These are phyloP conservation scores for Prunella fulvescens DNA, from an alignment of 2,113 vertebrate species.

Conservation along the genomic window DNA sequence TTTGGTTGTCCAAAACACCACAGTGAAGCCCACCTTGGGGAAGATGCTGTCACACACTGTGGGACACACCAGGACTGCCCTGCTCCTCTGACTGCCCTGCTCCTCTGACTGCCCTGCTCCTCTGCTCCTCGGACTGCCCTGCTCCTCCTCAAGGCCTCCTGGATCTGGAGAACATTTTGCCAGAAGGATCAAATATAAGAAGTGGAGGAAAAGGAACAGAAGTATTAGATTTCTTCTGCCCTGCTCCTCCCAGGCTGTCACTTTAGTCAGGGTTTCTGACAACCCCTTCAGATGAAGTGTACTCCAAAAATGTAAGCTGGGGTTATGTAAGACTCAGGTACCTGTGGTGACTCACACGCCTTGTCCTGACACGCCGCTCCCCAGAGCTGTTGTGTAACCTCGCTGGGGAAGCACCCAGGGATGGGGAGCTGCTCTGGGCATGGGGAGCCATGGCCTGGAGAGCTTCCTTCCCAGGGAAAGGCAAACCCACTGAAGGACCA, in stretches of 20 bases:
- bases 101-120: too few relatives aligned
- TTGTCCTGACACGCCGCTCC: background rate
- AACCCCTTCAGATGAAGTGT: slow-evolving; percentile 27
- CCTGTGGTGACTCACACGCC: slow-evolving; percentile 43
- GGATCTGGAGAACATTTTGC: background rate
- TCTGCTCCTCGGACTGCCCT: too few relatives aligned
- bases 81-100: too few relatives aligned
- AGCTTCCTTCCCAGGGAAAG: background rate
- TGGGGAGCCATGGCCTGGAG: background rate
- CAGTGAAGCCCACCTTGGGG: background rate
- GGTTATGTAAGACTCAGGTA: slow-evolving; percentile 2
- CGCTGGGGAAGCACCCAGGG: background rate
- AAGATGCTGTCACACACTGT: background rate
- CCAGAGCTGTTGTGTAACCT: slow-evolving; percentile 2
- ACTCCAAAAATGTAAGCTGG: background rate
- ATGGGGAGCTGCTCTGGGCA: background rate
- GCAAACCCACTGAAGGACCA: background rate
- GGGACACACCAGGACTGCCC: background rate
- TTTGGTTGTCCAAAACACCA: background rate
- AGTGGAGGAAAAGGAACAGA: background rate
- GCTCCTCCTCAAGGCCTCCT: background rate
- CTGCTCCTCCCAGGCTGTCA: background rate
- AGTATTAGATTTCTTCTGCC: background rate
- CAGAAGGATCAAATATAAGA: background rate
- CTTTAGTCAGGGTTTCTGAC: slow-evolving; percentile 32